Base-by-base conservation (phyloP, 30 jellyfish, hydroid and myxozoan species). In the Aurelia sp. region DNA sequence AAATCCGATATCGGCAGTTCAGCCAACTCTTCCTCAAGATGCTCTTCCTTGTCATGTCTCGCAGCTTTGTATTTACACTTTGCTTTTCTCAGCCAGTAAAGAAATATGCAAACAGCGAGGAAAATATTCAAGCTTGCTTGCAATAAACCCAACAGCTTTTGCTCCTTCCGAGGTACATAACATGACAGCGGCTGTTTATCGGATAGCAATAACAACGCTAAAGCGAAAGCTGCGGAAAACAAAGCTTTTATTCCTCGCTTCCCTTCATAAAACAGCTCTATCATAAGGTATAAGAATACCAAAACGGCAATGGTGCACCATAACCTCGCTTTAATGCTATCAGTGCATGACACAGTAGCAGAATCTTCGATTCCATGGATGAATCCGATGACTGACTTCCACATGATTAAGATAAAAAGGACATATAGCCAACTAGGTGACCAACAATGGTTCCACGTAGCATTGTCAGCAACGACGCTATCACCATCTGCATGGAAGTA, bases 401-500 rank as follows among this genome's bases (percentile, higher is more conserved):
- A 85, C 17, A 85, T 21, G 4, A 85, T 17, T 9, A 73, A 30
- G 4, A 18, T 6, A 50, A 74, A 85, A 18, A 62, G 60, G 27
- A 72, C 60, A 52, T 85, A 85, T 47, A 85, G 53, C 94, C 94
- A 85, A 18, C 65, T 60, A 0, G 81, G 82, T 20, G 83, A 74
- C 40, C 44, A 18, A 20, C 21, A 16, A 16, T 40, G 24, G 22
- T 15, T 59, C 18, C 35, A 21, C 4, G 31, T 59, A 2, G 5
- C 78, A 21, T 12, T 38, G 13, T 47, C 48, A 8, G 94, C 62
- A 12, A 31, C 20, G 27, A 62, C 22, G 65, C 87, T 74, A 5
- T 63, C 88, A 35, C 91, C 85, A 13, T 85, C 94, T 18, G 70
- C 87, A 72, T 85, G 50, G 22, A 85, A 85, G 60, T 68, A 85